A percentile compares a stretch with the other conserved stretches of the same genome.
These are phyloP conservation scores for Drosophila testacea DNA, from an alignment of 2,888 invertebrate genomes.

Conservation along the genomic window DNA sequence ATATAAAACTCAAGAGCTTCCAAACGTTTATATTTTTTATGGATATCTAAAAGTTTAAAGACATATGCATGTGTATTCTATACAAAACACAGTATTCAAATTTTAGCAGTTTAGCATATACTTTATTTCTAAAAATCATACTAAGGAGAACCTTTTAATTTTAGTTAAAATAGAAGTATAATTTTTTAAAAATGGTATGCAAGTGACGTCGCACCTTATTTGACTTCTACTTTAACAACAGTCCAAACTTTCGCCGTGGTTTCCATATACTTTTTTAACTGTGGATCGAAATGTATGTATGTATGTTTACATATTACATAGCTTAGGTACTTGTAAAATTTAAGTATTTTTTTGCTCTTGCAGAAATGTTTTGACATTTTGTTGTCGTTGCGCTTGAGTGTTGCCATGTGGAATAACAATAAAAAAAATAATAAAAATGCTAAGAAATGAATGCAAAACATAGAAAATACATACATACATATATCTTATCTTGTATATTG, in stretches of 20 bases:
- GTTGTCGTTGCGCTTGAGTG: constrained; percentile 35
- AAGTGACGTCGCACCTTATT: constrained; percentile 18
- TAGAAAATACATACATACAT: not conserved
- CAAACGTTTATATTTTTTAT: constrained; percentile 15
- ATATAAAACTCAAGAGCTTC: constrained; percentile 23
- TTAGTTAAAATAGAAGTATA: not conserved
- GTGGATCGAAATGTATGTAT: not conserved
- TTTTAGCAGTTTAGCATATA: too few species aligned
- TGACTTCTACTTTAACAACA: constrained; percentile 28
- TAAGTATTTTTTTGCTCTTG: constrained; percentile 38
- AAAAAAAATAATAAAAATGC: constrained; percentile 38
- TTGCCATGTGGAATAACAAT: constrained; percentile 61
- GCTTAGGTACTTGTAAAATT: constrained; percentile 19
- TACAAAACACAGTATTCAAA: too few species aligned
- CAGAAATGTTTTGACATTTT: constrained; percentile 42
- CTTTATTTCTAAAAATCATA: constrained; percentile 1
- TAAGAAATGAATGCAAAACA: constrained; percentile 47
- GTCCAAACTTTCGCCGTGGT: constrained; percentile 63
- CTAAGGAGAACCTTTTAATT: not conserved
- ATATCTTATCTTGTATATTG: constrained; percentile 11
- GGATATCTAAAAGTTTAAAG: constrained; percentile 2
- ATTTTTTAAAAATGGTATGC: constrained; percentile 1
- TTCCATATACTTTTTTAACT: constrained; percentile 53
- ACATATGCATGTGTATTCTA: not conserved
- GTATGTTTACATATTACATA: not conserved